These are phyloP conservation scores for Ecdyonurus torrentis DNA, from an alignment of 2,888 invertebrate species.

Conservation along the genomic window DNA sequence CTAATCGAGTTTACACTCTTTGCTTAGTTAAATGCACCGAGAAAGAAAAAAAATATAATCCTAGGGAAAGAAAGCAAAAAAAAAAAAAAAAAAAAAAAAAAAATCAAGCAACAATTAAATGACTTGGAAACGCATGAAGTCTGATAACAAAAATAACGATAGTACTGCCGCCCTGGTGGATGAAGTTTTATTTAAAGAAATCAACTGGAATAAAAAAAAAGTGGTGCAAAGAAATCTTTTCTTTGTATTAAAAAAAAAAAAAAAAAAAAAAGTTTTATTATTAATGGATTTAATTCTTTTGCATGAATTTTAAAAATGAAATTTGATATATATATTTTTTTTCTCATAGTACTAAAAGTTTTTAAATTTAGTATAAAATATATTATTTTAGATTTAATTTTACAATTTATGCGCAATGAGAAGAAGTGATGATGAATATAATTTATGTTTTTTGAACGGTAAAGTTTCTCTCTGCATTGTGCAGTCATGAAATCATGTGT, in stretches of 20 bases:
- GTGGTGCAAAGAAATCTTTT: background rate
- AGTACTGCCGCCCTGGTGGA: background rate
- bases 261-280: background rate
- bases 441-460: too few species aligned
- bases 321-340: too few species aligned
- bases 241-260: background rate
- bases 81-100: background rate
- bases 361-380: too few species aligned
- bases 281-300: background rate
- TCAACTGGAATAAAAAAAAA: background rate
- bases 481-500: too few species aligned
- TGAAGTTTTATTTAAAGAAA: background rate
- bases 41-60: background rate
- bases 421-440: too few species aligned
- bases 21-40: background rate
- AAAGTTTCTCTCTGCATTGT: too few species aligned
- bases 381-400: too few species aligned
- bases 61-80: too few species aligned
- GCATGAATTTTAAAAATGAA: too few species aligned
- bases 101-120: background rate
- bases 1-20: background rate
- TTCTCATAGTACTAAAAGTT: too few species aligned
- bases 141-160: background rate
- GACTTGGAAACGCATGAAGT: background rate
- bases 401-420: too few species aligned